Evolutionary conservation across 2,113 vertebrate genomes (phyloP).

Genomic region (Microtus oregoni): DNA sequence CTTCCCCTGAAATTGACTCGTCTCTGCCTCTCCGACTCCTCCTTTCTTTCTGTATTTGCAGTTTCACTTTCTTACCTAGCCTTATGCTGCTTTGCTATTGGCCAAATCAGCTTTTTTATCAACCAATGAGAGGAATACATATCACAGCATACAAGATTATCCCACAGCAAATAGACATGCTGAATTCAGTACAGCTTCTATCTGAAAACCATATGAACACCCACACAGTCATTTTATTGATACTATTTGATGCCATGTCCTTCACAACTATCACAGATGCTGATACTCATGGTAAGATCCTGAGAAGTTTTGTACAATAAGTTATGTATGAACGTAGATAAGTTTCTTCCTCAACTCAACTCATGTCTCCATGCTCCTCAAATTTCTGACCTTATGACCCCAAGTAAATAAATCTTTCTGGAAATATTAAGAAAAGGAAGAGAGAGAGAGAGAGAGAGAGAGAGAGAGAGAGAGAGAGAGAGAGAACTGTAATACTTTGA

Average conservation of each 20-base stretch:
- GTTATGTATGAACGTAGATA: neutral
- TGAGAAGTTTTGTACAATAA: neutral
- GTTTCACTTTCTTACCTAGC: too few relatives aligned
- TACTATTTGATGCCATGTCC: too few relatives aligned
- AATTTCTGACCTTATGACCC: neutral
- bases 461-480: neutral
- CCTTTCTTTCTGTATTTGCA: too few relatives aligned
- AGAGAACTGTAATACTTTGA: neutral
- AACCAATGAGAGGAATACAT: too few relatives aligned
- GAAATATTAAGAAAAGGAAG: neutral
- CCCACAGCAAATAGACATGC: neutral
- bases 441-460: neutral
- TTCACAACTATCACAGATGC: neutral
- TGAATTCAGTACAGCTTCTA: neutral
- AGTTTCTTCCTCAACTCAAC: neutral
- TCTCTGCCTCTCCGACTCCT: too few relatives aligned
- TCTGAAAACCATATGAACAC: neutral
- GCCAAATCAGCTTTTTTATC: too few relatives aligned
- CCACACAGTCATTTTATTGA: neutral
- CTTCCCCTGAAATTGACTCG: too few relatives aligned
- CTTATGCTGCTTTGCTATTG: too few relatives aligned
- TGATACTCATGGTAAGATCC: neutral
- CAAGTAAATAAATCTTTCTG: constrained; percentile 8
- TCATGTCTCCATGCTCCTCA: neutral
- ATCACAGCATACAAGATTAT: too few relatives aligned